Evolutionary conservation across 2,797 vertebrate genomes (phyloP), one percentile per base, ranked within the genome.

Genomic region (Pseudopleuronectes americanus): DNA sequence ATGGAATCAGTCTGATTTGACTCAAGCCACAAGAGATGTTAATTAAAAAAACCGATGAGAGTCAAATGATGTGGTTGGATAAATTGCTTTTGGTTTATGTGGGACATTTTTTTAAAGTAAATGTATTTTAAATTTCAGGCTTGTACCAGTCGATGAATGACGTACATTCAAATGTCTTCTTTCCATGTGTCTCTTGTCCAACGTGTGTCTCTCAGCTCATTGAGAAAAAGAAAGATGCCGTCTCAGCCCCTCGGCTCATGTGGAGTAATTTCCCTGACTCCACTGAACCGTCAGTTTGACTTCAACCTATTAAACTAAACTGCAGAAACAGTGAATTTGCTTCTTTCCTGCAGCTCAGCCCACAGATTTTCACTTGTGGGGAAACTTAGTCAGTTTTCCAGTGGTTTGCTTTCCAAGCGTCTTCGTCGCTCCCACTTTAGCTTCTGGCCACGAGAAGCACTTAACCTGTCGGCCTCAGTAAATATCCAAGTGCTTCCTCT

Each of bases 401-500:
- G 55, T 33, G 59, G 76, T 79, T 81, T 74, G 52, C 3, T 2
- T 61, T 60, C 66, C 53, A 43, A 52, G 21, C 53, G 33, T 43
- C 61, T 57, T 21, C 23, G 41, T 73, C 62, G 38, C 24, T 54
- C 58, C 45, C 43, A 23, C 62, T 61, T 65, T n/a, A 77, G 84
- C 87, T 77, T 76, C 78, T 67, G 86, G 68, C 75, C 65, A 77
- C 53, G 9, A 79, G 76, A 74, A 78, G 69, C 55, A 72, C 80
- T 83, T 81, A 84, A 89, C 83, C 87, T 81, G 80, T 74, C 73
- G 62, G 80, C 53, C 71, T 79, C 52, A 52, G 68, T 81, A 81
- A 86, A 84, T 45, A 87, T 74, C 74, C 71, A 51, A 76, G 57
- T 61, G 66, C 66, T 87, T 81, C 79, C 84, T 78, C 80, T 72